Percentiles rank a stretch among this genome's conserved stretches.
Evolutionary conservation across 92 coral and sea anemone species (phyloP).

Genomic region (Blastomussa wellsi): DNA sequence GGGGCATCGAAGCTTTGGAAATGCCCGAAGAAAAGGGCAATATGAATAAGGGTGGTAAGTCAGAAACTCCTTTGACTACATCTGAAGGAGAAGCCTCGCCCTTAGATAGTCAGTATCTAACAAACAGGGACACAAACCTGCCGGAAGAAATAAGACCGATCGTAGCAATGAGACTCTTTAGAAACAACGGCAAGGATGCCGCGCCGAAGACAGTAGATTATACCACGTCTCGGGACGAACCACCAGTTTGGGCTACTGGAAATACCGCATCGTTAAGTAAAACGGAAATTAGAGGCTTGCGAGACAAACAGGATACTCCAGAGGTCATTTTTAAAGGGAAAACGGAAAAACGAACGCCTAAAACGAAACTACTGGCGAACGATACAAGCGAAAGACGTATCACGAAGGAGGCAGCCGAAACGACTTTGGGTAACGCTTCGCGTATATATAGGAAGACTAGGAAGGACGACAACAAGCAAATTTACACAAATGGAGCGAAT

Average conservation of each 20-base stretch:
- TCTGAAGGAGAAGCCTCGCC: background rate
- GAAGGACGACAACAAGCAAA: background rate
- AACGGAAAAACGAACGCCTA: background rate
- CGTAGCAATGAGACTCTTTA: no score
- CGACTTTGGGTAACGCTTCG: background rate
- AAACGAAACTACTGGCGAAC: no score
- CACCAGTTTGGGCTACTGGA: no score
- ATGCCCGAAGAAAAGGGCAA: no score
- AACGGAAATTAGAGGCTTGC: background rate
- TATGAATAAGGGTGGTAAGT: no score
- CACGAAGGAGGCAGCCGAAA: background rate
- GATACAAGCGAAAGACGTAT: background rate
- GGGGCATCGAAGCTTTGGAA: background rate
- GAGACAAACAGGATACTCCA: background rate
- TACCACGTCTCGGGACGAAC: no score
- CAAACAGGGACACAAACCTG: background rate
- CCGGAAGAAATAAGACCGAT: no score
- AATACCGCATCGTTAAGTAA: no score
- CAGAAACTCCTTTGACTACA: background rate
- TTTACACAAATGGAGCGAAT: background rate
- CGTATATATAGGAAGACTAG: background rate
- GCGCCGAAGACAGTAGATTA: no score
- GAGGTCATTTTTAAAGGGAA: background rate
- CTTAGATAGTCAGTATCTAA: background rate
- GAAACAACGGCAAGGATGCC: no score